Evolutionary conservation across 2,888 invertebrate genomes (phyloP), one percentile per base, ranked within the genome.

Genomic region (Thera obeliscata): DNA sequence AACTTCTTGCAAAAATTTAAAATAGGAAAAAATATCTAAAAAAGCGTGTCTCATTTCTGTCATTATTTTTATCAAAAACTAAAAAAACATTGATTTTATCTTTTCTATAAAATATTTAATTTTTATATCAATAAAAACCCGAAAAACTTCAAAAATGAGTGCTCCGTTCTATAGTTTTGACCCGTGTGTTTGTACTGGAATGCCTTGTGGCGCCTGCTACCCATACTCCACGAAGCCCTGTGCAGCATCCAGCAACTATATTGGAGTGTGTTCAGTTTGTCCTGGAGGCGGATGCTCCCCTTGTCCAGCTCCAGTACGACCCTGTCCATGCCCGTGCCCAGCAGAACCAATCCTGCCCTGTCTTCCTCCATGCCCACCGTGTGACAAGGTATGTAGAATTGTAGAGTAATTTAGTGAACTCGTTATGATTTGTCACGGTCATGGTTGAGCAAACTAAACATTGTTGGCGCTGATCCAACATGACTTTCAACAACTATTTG

Each of bases 241-340:
- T 71, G 86, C 81, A 9, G 81, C 86, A 0, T 91, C 92, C 0
- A 74, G 81, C 33, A 92, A 91, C 69, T 80, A 90, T 70, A 65
- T 91, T 22, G 73, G 88, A 1, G 81, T 81, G 5, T 93, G 93
- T 74, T 93, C 92, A 1, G 83, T 84, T 0, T 93, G 92, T 65
- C 92, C 93, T 0, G 93, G 93, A 1, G 93, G 93, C 0, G 92
- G 93, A 1, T 93, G 93, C 71, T 90, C 91, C 0, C 83, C 93
- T 0, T 93, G 93, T 64, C 93, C 93, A 1, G 91, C 92, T 7
- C 92, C 93, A 2, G 93, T 93, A 1, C 82, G 91, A 9, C 90
- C 91, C 0, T 90, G 91, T 50, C 91, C 91, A 0, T 81, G 77
- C 3, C 91, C 88, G 0, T 88, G 87, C 62, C 85, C 86, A 0